Conservation (phyloP, 2,888 invertebrate genomes). For the Chesias legatella region DNA sequence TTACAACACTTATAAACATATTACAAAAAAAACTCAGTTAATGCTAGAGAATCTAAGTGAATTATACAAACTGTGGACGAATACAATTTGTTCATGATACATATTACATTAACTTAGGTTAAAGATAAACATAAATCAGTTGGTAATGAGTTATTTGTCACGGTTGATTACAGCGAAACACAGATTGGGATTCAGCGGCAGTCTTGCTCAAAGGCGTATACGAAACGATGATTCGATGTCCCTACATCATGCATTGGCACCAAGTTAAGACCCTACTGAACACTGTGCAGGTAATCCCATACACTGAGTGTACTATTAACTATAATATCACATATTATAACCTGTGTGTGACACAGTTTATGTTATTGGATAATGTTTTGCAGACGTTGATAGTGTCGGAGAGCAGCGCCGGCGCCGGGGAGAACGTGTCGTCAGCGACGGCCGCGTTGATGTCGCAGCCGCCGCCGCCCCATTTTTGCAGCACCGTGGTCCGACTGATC, state of each 20-base stretch:
- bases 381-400: slow-evolving; percentile 91
- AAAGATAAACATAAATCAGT: too few species aligned
- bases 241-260: slow-evolving; percentile 97
- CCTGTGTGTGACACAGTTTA: too few species aligned
- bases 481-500: slow-evolving; percentile 96
- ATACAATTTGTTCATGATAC: too few species aligned
- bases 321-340: too few species aligned
- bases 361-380: slow-evolving; percentile 31
- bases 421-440: slow-evolving; percentile 90
- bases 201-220: slow-evolving; percentile 96
- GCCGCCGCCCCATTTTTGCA: slow-evolving; percentile 96
- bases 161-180: slow-evolving; percentile 85
- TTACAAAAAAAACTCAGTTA: too few species aligned
- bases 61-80: too few species aligned
- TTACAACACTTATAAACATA: too few species aligned
- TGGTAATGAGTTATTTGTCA: neutral
- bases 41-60: too few species aligned
- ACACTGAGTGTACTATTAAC: too few species aligned
- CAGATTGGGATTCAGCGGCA: slow-evolving; percentile 98
- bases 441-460: slow-evolving; percentile 94
- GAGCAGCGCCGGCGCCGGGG: slow-evolving; percentile 81
- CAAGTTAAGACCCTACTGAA: slow-evolving; percentile 93
- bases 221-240: slow-evolving; percentile 94
- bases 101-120: too few species aligned
- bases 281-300: slow-evolving; percentile 88